Evolutionary conservation across 2,888 invertebrate species (phyloP).

Genomic region (Drosophila atripex): DNA sequence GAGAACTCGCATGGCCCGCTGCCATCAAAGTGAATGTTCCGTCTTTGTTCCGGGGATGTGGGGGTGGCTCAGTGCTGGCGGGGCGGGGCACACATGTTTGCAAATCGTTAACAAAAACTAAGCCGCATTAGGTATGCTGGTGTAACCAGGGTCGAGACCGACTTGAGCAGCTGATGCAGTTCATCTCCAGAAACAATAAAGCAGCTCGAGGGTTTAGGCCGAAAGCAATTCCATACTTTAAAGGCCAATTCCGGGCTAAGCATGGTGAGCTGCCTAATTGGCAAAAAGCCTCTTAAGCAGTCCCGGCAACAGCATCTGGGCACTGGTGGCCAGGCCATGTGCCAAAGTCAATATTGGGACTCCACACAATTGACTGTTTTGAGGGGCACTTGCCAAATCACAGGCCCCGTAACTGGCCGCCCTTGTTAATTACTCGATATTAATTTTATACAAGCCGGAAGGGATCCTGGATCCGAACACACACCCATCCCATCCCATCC

Average conservation of each 20-base stretch:
- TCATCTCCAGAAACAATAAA: conserved; percentile 37
- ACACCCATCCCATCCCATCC: background rate
- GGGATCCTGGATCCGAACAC: conserved; percentile 7
- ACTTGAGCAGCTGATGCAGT: conserved; percentile 49
- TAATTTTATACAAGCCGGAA: conserved; percentile 79
- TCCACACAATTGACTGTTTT: conserved; percentile 49
- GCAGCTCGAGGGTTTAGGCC: conserved; percentile 48
- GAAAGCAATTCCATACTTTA: conserved; percentile 54
- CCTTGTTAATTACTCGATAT: conserved; percentile 83
- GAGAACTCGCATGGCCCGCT: conserved; percentile 42
- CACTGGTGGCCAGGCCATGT: conserved; percentile 20
- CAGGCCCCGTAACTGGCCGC: conserved; percentile 74
- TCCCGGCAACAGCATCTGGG: conserved; percentile 6
- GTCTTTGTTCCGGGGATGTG: conserved; percentile 38
- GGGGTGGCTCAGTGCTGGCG: conserved; percentile 20
- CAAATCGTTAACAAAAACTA: conserved; percentile 74
- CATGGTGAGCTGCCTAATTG: conserved; percentile 66
- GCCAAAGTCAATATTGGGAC: conserved; percentile 61
- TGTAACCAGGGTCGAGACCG: conserved; percentile 26
- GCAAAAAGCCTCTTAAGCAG: conserved; percentile 64
- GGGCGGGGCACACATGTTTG: conserved; percentile 56
- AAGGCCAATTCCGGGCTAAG: conserved; percentile 41
- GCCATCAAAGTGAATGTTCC: conserved; percentile 59
- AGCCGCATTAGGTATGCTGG: conserved; percentile 66
- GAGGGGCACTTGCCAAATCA: conserved; percentile 65